Evolutionary conservation across 2,888 invertebrate genomes (phyloP).

Genomic region (Pogonocherus hispidulus): DNA sequence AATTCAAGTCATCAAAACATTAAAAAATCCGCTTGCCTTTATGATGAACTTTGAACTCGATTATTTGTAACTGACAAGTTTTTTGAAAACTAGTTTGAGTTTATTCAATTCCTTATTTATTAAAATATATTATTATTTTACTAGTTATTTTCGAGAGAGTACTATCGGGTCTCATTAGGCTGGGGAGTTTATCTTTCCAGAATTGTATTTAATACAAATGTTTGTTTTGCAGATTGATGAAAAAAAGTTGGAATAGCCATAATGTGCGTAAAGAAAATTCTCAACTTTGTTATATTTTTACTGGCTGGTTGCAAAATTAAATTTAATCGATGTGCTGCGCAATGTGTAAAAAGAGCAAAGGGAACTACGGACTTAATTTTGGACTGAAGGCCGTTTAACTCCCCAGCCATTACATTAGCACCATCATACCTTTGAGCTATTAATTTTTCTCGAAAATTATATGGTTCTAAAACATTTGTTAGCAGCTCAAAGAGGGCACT

Average conservation of each 20-base stretch:
- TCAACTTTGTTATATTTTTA: background rate
- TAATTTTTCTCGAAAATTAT: too few species aligned
- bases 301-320: conserved; percentile 4
- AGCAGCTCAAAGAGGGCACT: too few species aligned
- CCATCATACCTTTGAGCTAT: too few species aligned
- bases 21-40: too few species aligned
- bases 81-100: conserved; percentile 13
- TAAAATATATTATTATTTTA: too few species aligned
- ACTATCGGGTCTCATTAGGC: background rate
- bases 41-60: conserved; percentile 6
- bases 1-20: too few species aligned
- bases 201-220: conserved; percentile 29
- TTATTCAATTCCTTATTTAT: conserved; percentile 8
- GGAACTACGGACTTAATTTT: conserved; percentile 51
- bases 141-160: conserved; percentile 18
- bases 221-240: conserved; percentile 37
- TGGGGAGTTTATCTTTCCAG: conserved; percentile 16
- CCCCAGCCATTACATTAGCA: conserved; percentile 33
- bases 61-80: background rate
- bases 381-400: conserved; percentile 57
- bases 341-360: conserved; percentile 51
- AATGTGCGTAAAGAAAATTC: conserved; percentile 6
- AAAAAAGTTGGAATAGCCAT: conserved; percentile 26
- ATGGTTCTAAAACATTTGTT: too few species aligned
- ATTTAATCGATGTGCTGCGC: conserved; percentile 40